Base-by-base conservation (phyloP, 2,888 invertebrate genomes). In the Bedellia somnulentella region DNA sequence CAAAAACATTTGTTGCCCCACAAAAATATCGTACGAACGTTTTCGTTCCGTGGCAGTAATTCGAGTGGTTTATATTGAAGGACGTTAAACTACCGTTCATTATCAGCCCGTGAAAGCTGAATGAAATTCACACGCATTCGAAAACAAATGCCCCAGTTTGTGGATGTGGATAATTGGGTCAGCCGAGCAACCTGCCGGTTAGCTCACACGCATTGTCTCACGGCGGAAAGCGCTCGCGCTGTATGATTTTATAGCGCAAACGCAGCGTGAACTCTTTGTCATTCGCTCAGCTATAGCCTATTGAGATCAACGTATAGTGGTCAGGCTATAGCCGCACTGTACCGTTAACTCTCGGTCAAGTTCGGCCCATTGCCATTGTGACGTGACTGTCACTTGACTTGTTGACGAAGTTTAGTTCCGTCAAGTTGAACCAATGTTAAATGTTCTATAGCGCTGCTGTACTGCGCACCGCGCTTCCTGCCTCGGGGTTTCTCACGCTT, bases 291-390 rank as follows among this genome's bases (percentile, higher is more conserved):
- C 9, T 18, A 9, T 6, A 18, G 18, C 5, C 18, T 18, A 9
- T 18, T 18, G 5, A 5, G 5, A 24, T 24, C 24, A 4, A 24
- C 8, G 16, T 12, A n/a, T 25, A 24, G 14, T 9, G 30, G 12
- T 30, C 10, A 4, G 17, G 12, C 18, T 24, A 25, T 17, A 13
- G 8, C 11, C n/a, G 15, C 9, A 38, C 49, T 21, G 55, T 68
- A 60, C 73, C 73, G 73, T 73, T 73, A 73, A 37, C 48, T 48
- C 50, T 52, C 64, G 68, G 68, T 68, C 68, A 70, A 63, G 66
- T 68, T 70, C 64, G 66, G 54, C 55, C 49, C 55, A 60, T 57
- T 66, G 62, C 49, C 55, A 60, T 57, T 66, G 62, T 59, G 60
- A 61, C 59, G 57, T 44, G 53, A 35, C 50, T 25, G 28, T 24